phyloP scores from a whole-genome alignment of 2,888 invertebrate species.

The Tetranychus piercei region DNA sequence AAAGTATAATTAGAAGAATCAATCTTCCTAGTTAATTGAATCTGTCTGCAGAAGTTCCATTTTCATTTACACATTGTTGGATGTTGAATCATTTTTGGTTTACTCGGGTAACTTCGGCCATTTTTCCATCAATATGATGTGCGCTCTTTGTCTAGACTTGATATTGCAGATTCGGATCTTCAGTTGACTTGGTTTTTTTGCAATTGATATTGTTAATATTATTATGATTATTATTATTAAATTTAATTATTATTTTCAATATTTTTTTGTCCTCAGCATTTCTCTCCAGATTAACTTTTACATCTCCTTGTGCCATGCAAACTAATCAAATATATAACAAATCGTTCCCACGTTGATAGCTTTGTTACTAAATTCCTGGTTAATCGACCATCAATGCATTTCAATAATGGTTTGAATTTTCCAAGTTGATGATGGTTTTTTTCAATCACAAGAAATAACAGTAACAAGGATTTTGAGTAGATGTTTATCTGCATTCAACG shows the following conservation, averaged over 20 bases:
- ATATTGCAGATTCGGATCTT: not conserved
- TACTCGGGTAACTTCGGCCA: not conserved
- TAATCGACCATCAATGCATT: too few species aligned
- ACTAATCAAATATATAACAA: too few species aligned
- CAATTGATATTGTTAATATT: not conserved
- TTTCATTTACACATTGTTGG: not conserved
- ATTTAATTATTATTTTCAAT: too few species aligned
- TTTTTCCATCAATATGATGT: not conserved
- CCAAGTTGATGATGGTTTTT: too few species aligned
- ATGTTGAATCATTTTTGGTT: not conserved
- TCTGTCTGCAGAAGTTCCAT: not conserved
- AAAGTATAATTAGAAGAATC: not conserved
- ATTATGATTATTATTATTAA: not conserved
- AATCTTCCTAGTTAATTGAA: not conserved
- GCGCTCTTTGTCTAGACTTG: not conserved
- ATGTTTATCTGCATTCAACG: not conserved
- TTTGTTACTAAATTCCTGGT: too few species aligned
- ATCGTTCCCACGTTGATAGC: too few species aligned
- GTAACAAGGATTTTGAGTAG: not conserved
- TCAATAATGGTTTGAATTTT: too few species aligned
- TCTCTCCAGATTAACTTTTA: too few species aligned
- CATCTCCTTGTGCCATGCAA: too few species aligned
- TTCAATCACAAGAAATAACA: not conserved
- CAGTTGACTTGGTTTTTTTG: not conserved
- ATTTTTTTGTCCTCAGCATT: too few species aligned